phyloP scores from a whole-genome alignment of 2,113 vertebrate species.

The Irena cyanogastra region DNA sequence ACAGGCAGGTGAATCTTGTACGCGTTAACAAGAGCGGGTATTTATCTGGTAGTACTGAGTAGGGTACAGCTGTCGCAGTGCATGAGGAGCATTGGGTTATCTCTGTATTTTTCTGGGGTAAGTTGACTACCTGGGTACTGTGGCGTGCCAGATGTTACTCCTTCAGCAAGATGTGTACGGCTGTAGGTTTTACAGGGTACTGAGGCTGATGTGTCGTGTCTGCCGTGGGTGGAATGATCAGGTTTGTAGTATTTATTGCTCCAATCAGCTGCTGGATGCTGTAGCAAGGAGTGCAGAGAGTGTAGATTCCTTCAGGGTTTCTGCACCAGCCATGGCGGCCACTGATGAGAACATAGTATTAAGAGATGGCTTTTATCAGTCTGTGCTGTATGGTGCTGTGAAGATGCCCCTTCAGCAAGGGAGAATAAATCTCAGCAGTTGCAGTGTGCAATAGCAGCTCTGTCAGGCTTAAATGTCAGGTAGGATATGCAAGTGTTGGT shows the following conservation, averaged over 20 bases:
- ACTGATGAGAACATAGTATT: fast-evolving
- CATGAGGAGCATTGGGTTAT: neutral
- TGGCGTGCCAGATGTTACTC: fast-evolving
- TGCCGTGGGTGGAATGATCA: neutral
- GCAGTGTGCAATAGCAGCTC: neutral
- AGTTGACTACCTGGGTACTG: too few species aligned
- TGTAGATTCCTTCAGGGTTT: fast-evolving
- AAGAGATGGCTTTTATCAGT: neutral
- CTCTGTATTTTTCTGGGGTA: neutral
- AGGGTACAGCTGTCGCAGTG: neutral
- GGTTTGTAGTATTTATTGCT: neutral
- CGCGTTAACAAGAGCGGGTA: fast-evolving
- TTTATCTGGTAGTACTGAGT: neutral
- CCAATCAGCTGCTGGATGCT: neutral
- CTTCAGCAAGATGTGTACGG: fast-evolving
- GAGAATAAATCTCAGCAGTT: neutral
- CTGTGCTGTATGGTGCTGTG: neutral
- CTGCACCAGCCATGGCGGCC: neutral
- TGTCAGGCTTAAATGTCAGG: too few species aligned
- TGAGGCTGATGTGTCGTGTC: fast-evolving
- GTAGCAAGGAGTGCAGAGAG: neutral
- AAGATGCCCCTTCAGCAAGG: neutral
- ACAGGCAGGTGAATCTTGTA: too few species aligned
- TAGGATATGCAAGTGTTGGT: neutral
- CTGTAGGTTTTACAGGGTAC: neutral